A percentile compares a stretch with the other conserved stretches of the same genome.
Evolutionary conservation across 2,888 invertebrate species (phyloP).

Genomic region (Scelioninae gen. 2): DNA sequence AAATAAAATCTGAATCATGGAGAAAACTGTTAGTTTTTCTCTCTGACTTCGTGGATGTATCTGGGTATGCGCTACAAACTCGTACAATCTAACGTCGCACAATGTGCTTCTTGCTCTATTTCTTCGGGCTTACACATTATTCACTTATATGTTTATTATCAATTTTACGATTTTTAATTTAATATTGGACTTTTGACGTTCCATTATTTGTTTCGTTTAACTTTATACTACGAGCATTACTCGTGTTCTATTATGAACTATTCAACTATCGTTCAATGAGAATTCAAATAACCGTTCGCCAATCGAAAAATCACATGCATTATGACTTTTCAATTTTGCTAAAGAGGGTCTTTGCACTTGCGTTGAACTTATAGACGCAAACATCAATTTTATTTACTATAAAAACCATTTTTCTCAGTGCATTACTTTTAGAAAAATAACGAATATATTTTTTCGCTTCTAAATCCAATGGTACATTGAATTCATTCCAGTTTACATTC

Average conservation of each 20-base stretch:
- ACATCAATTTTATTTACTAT: no score
- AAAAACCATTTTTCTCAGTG: no score
- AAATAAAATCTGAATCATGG: slow-evolving; percentile 65
- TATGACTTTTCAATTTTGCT: background rate
- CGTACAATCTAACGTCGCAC: slow-evolving; percentile 43
- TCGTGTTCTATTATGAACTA: slow-evolving; percentile 34
- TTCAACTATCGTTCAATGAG: slow-evolving; percentile 32
- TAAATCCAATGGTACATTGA: no score
- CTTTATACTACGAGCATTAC: slow-evolving; percentile 43
- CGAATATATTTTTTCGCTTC: no score
- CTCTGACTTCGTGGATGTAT: slow-evolving; percentile 47
- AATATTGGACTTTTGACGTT: slow-evolving; percentile 22
- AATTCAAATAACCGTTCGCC: slow-evolving; percentile 10
- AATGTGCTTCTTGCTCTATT: slow-evolving; percentile 25
- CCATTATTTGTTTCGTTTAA: slow-evolving; percentile 31
- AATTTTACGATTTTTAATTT: slow-evolving; percentile 25
- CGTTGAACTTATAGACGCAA: no score
- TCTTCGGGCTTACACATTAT: slow-evolving; percentile 35
- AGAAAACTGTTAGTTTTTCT: slow-evolving; percentile 49
- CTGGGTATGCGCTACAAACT: slow-evolving; percentile 46
- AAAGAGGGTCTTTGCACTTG: background rate
- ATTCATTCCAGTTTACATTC: no score
- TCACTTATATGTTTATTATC: slow-evolving; percentile 45
- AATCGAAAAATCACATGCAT: slow-evolving; percentile 5
- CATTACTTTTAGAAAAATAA: no score